Base-by-base conservation (phyloP, 2,888 invertebrate species). In the Drosophila nigritarsus region DNA sequence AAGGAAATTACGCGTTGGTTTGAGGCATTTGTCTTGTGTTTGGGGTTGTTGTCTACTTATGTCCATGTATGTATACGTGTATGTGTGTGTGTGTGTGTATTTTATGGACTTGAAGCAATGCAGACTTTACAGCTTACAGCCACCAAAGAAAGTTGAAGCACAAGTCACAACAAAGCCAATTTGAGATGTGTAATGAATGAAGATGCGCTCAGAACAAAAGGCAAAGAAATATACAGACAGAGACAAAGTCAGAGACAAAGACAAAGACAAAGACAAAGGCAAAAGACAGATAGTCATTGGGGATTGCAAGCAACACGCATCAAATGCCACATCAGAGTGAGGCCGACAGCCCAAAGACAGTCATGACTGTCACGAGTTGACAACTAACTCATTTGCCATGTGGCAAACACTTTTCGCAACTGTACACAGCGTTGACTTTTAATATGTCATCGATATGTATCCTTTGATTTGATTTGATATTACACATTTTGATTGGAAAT, bases 101-200 rank as follows among this genome's bases (percentile, higher is more conserved):
- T 76, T 70, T 69, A 62, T 67, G 79, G 76, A 82, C 79, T 83
- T 85, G 73, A 77, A 74, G 88, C 88, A 83, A 80, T 87, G 83
- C 83, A 85, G 89, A 88, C 84, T 86, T 80, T 88, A 73, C 66
- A 80, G 87, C 86, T 84, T 86, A 83, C 78, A 82, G 67, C 61
- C 73, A 79, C 65, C 60, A 70, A 55, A 11, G 68, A 60, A 66
- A 65, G 70, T 56, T 63, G 68, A 63, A 71, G 70, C 65, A 61
- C 65, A 78, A 78, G 87, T 80, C 84, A 68, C 68, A 87, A 83
- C 84, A 83, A 83, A 81, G 82, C 84, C 83, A 83, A 87, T 87
- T 68, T 58, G 73, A 78, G 82, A 68, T 73, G 49, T 75, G 71
- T 84, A 84, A 84, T 84, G 89, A 84, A 88, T 88, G 88, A 62